These are phyloP conservation scores for Eristalinus sepulchralis DNA, from an alignment of 2,888 invertebrate genomes.

Conservation along the genomic window DNA sequence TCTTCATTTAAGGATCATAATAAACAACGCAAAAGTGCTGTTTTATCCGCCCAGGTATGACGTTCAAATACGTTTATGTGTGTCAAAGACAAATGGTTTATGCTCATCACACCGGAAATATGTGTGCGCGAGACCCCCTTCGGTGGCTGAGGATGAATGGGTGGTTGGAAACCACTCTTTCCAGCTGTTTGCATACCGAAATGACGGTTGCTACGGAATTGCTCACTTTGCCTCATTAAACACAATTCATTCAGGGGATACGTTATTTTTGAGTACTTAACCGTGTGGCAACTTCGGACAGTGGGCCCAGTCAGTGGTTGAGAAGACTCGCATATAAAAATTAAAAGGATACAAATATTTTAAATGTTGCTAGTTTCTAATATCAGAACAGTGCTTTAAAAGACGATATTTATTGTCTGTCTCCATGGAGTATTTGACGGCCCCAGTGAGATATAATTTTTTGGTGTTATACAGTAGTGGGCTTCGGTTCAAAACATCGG, in stretches of 20 bases:
- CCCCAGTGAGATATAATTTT: too few species aligned
- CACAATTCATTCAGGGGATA: constrained; percentile 25
- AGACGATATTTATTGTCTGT: too few species aligned
- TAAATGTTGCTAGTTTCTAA: too few species aligned
- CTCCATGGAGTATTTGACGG: too few species aligned
- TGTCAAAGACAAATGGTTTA: constrained; percentile 64
- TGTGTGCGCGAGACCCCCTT: constrained; percentile 23
- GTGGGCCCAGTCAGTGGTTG: background rate
- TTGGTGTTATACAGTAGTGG: too few species aligned
- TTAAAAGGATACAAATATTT: background rate
- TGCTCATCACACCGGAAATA: constrained; percentile 37
- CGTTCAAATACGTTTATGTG: constrained; percentile 25
- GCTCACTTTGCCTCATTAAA: constrained; percentile 55
- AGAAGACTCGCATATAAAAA: too few species aligned
- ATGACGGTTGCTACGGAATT: constrained; percentile 36
- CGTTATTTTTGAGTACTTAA: constrained; percentile 17
- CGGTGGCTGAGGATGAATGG: background rate
- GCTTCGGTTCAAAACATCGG: too few species aligned
- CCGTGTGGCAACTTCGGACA: background rate
- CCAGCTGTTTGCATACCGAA: constrained; percentile 25
- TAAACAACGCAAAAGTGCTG: constrained; percentile 13
- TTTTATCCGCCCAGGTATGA: background rate
- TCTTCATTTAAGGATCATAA: constrained; percentile 34
- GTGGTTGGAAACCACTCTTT: background rate
- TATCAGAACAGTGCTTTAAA: too few species aligned